These are phyloP conservation scores for Sphenodon punctatus DNA, from an alignment of 2,797 vertebrate genomes.

Conservation along the genomic window DNA sequence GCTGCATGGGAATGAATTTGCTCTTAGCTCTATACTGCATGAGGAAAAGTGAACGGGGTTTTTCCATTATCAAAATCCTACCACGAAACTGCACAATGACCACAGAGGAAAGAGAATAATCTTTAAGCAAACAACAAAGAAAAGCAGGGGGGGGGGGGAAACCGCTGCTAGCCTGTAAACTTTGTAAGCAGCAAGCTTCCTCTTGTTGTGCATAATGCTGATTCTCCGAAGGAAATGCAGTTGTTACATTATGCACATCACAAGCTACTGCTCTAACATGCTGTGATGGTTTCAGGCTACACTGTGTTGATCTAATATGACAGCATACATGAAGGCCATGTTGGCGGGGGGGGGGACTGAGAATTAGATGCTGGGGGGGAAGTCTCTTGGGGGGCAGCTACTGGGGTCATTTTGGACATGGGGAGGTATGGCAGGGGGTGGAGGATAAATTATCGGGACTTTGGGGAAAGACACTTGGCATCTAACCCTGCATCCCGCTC, in stretches of 20 bases:
- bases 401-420: too few species aligned
- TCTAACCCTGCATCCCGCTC: too few species aligned
- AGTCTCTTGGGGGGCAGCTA: too few species aligned
- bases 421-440: too few species aligned
- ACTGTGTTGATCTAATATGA: background rate
- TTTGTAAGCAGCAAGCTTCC: background rate
- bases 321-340: too few species aligned
- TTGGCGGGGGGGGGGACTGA: too few species aligned
- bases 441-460: too few species aligned
- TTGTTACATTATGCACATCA: accelerated
- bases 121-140: background rate
- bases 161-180: accelerated
- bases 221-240: background rate
- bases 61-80: accelerated
- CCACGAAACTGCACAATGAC: accelerated
- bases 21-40: accelerated
- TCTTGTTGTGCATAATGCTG: accelerated
- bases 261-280: background rate
- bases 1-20: background rate
- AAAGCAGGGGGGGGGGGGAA: too few species aligned
- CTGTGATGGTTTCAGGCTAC: background rate
- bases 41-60: accelerated
- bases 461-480: too few species aligned
- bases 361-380: too few species aligned
- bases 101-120: accelerated